Base-by-base conservation (phyloP, 2,888 invertebrate species). In the Penaeus monodon region DNA sequence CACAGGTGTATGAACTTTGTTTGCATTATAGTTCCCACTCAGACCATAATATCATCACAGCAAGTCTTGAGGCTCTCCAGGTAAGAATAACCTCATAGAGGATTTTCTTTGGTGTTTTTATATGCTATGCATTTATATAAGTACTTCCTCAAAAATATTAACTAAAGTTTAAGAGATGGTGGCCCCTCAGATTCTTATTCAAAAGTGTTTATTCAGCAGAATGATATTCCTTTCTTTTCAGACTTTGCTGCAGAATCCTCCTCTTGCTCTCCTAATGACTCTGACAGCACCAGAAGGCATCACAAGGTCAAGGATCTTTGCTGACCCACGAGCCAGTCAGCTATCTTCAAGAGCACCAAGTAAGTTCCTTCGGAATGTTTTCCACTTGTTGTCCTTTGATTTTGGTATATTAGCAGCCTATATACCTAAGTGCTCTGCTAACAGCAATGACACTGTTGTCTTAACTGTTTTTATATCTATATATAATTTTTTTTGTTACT, bases 1-100 rank as follows among this genome's bases (percentile, higher is more conserved):
- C 91, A 1, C 90, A 93, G 93, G 91, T 93, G 68, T 92, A 92
- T 91, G 93, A 93, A 91, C 92, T 94, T 68, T 91, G 93, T 64
- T 90, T 93, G 94, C 95, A 91, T 91, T 92, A 92, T 91, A 91
- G 92, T 17, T 91, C 92, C 81, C 95, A 95, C 91, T 93, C 93
- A 14, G 96, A 98, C 92, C 98, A 98, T 92, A 97, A 97, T 92
- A 95, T 97, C 87, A 95, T 97, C 91, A 97, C 97, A 91, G 95
- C 97, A 1, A 95, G 97, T 29, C 94, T 98, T 92, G 98, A 99
- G 91, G 92, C 93, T 2, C 93, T 96, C 38, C 88, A 88, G 86
- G 89, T 89, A 70, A 44, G 70, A 38, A 12, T 0, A 68, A 14
- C n/a, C 14, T 22, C 29, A 24, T 24, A 29, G 2, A 70, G n/a